Evolutionary conservation across 2,113 vertebrate genomes (phyloP).

Genomic region (Penelope pileata): DNA sequence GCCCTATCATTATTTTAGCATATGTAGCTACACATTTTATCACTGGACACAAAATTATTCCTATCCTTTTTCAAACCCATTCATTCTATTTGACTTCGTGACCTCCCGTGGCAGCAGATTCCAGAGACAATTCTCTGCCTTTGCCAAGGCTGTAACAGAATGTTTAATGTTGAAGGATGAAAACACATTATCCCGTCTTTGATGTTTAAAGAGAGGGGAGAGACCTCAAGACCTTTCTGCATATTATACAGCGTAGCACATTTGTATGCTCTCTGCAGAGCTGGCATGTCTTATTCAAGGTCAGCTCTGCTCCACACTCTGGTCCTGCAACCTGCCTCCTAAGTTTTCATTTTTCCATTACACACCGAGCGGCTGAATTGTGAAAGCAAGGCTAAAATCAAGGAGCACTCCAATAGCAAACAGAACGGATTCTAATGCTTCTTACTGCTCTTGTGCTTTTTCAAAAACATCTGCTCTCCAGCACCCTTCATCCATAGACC

Average conservation of each 20-base stretch:
- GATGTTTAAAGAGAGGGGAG: conserved; percentile 59
- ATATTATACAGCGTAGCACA: conserved; percentile 35
- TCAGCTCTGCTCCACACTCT: conserved; percentile 24
- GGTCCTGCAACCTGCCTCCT: neutral
- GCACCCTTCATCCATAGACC: neutral
- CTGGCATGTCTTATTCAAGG: conserved; percentile 44
- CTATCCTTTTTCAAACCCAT: conserved; percentile 42
- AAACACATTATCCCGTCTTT: conserved; percentile 66
- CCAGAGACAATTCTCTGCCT: conserved; percentile 43
- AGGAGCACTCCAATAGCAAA: neutral
- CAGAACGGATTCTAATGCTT: neutral
- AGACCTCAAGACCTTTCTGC: conserved; percentile 58
- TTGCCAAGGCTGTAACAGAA: conserved; percentile 32
- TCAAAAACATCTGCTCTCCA: neutral
- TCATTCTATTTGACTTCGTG: neutral
- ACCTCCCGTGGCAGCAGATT: neutral
- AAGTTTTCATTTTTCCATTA: neutral
- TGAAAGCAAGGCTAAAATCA: neutral
- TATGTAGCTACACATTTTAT: conserved; percentile 35
- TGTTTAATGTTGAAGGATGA: conserved; percentile 62
- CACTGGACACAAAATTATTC: conserved; percentile 60
- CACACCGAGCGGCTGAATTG: neutral
- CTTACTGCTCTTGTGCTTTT: neutral
- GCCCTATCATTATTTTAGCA: conserved; percentile 30
- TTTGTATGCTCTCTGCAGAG: conserved; percentile 52